Evolutionary conservation across 2,797 vertebrate genomes (phyloP), one percentile per base, ranked within the genome.

Genomic region (Eleutherodactylus coqui): DNA sequence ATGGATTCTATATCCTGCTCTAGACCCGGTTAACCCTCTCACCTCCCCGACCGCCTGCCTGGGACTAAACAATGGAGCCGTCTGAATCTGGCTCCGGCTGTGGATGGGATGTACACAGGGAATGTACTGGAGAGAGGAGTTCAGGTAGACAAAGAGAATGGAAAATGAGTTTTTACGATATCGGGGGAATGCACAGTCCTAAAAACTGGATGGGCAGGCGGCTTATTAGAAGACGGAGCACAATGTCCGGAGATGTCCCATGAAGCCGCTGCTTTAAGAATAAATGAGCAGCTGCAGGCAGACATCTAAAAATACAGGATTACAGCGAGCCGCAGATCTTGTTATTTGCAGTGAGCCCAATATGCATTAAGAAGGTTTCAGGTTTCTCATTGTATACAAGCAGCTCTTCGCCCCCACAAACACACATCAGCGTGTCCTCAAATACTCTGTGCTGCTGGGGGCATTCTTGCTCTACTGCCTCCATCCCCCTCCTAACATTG

Each of bases 21-120:
- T 7, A 86, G 24, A 67, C 69, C 85, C 79, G 36, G 53, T 81
- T 81, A 75, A 85, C 84, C 84, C 51, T 4, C 38, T 75, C 34
- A 13, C 77, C 47, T 19, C 67, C 19, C 38, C 24, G 13, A 41
- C 17, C n/a, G 34, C 64, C 53, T 9, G 72, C 53, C 49, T 5
- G 64, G 3, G 4, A 47, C n/a, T 34, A 14, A 47, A 79, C 64
- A 79, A 75, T 62, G 72, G 55, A 64, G 51, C 34, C 11, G 77
- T 24, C 64, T 73, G 36, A 53, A 55, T 32, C n/a, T 72, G 49
- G 36, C 51, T 75, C 27, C 55, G 29, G 70, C 81, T 75, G 36
- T 10, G n/a, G 49, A n/a, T 49, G 51, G 1, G 13, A 34, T 32
- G 47, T 11, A 49, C n/a, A 27, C 16, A 45, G 43, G 43, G 73